Base-by-base conservation (phyloP, 2,797 vertebrate genomes). In the Vultur gryphus region DNA sequence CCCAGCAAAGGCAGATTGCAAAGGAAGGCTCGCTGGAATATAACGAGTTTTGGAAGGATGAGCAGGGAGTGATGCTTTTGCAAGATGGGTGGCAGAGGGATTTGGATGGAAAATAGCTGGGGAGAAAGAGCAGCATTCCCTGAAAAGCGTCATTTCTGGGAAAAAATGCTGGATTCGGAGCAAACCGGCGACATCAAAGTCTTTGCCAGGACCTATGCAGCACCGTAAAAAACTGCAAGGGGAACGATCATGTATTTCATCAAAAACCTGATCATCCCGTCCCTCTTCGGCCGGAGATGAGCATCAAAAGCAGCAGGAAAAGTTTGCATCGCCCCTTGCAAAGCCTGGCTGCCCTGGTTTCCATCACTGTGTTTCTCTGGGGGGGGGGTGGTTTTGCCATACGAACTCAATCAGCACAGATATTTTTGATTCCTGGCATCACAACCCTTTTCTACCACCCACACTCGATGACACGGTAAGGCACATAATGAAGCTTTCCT, bases 141-240 rank as follows among this genome's bases (percentile, higher is more conserved):
- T 43, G 33, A 57, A 66, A 93, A 86, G 46, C 3, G 2, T 10
- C 6, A 0, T 28, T 82, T 77, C 44, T 25, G 12, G 13, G 76
- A 35, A 41, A 79, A 81, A 43, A 65, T 3, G 14, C 23, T 33
- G 66, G 25, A 33, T 61, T 35, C 39, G 37, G 54, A 67, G 48
- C 41, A 90, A 65, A 64, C 7, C 0, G 0, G 24, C 1, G 1
- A 21, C 5, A 1, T 21, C 62, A 9, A 70, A 65, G 35, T 31
- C 33, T 67, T 54, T 72, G 28, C 20, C 20, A 43, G 58, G 21
- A 37, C 6, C 49, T 41, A 18, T 4, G 24, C 39, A 33, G 41
- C 29, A 26, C 12, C 3, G 2, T 28, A 25, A 51, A 84, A 70
- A 59, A 16, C 23, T 6, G 19, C 28, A 10, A 16, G 37, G 29